Evolutionary conservation across 2,888 invertebrate species (phyloP).

Genomic region (Ophioninae sp.): DNA sequence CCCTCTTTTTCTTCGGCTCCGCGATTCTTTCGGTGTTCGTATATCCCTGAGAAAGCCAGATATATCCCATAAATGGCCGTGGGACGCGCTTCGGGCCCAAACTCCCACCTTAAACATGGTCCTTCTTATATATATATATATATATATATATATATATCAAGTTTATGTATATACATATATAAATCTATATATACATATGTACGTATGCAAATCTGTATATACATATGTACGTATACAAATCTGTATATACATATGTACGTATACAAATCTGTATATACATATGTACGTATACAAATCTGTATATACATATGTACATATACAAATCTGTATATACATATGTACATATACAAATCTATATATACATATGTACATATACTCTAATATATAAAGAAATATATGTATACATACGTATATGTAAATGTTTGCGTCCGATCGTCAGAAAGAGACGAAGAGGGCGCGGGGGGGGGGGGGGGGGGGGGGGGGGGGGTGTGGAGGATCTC

Average conservation of each 20-base stretch:
- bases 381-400: too few species aligned
- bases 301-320: background rate
- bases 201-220: background rate
- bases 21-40: background rate
- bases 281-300: background rate
- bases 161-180: slow-evolving; percentile 8
- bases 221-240: background rate
- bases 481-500: slow-evolving; percentile 63
- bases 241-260: background rate
- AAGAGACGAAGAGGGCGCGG: slow-evolving; percentile 23
- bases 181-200: slow-evolving; percentile 4
- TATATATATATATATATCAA: background rate
- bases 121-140: background rate
- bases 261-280: slow-evolving; percentile 7
- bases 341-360: background rate
- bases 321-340: background rate
- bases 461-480: slow-evolving; percentile 54
- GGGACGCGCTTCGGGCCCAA: slow-evolving; percentile 78
- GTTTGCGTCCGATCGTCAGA: slow-evolving; percentile 20
- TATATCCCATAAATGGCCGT: slow-evolving; percentile 78
- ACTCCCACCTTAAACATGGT: slow-evolving; percentile 74
- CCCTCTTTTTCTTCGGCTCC: slow-evolving; percentile 41
- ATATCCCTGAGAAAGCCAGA: slow-evolving; percentile 76
- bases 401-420: slow-evolving; percentile 8
- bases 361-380: background rate